Evolutionary conservation across 2,797 vertebrate species (phyloP).

Genomic region (Channa striata): DNA sequence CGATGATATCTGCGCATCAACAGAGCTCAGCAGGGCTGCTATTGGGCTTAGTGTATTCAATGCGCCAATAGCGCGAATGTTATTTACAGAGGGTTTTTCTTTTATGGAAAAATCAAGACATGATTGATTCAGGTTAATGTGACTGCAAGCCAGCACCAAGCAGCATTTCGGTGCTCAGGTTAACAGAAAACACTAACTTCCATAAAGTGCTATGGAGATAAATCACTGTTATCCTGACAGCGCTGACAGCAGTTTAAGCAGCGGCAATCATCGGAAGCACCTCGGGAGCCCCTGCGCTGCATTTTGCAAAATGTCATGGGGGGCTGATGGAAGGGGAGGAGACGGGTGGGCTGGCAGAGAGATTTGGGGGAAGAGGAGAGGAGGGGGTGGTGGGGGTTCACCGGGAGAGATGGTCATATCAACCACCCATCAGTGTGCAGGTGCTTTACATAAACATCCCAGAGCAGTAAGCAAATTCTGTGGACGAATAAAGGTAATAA

Average conservation of each 20-base stretch:
- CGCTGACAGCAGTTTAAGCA: constrained; percentile 98
- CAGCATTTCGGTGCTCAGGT: constrained; percentile 83
- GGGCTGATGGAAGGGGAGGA: constrained; percentile 68
- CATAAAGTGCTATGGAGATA: constrained; percentile 95
- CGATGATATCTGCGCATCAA: constrained; percentile 70
- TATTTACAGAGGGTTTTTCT: constrained; percentile 86
- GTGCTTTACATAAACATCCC: constrained; percentile 95
- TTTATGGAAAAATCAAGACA: constrained; percentile 89
- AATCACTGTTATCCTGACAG: constrained; percentile 98
- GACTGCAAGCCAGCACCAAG: constrained; percentile 80
- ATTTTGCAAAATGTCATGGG: constrained; percentile 95
- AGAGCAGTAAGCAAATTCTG: constrained; percentile 98
- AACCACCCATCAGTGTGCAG: constrained; percentile 85
- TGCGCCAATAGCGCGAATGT: constrained; percentile 62
- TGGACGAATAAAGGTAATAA: constrained; percentile 98
- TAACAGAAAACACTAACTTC: constrained; percentile 89
- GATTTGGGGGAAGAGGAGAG: constrained; percentile 15
- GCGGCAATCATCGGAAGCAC: constrained; percentile 94
- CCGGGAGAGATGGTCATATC: constrained; percentile 90
- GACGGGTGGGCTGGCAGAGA: constrained; percentile 58
- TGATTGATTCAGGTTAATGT: constrained; percentile 90
- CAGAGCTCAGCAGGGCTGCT: constrained; percentile 60
- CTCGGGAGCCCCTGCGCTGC: constrained; percentile 90
- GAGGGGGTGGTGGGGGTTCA: constrained; percentile 39
- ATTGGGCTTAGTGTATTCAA: constrained; percentile 69